phyloP scores from a whole-genome alignment of 2,797 vertebrate genomes.

The Salmo trutta region DNA sequence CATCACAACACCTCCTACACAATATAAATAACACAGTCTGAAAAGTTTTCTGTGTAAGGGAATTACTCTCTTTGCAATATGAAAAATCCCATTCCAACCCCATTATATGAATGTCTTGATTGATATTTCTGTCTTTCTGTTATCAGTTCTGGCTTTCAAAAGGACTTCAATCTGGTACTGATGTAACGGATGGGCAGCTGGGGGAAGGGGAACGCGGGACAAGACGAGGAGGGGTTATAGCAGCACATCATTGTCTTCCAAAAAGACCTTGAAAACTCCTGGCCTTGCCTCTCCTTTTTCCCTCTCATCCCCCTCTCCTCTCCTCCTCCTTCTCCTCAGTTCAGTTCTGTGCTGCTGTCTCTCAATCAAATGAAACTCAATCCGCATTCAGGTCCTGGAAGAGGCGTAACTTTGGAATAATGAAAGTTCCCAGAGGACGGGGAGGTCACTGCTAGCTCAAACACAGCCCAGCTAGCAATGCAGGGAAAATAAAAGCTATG shows the following conservation, averaged over 20 bases:
- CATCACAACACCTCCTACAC: background rate
- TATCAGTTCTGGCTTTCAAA: conserved; percentile 31
- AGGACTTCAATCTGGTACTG: conserved; percentile 24
- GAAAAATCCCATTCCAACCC: background rate
- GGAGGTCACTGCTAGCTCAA: conserved; percentile 64
- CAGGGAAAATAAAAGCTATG: conserved; percentile 72
- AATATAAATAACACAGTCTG: background rate
- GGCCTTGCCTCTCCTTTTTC: conserved; percentile 26
- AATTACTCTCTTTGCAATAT: background rate
- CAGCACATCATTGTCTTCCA: conserved; percentile 40
- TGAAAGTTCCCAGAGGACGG: conserved; percentile 64
- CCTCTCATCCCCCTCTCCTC: background rate
- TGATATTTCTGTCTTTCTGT: conserved; percentile 46
- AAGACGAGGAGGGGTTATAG: conserved; percentile 34
- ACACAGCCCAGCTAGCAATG: conserved; percentile 31
- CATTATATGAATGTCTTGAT: conserved; percentile 37
- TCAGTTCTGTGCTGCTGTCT: conserved; percentile 39
- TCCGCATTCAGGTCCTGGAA: conserved; percentile 64
- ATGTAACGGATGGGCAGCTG: background rate
- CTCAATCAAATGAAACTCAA: conserved; percentile 66
- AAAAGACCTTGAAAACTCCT: conserved; percentile 57
- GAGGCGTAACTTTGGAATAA: conserved; percentile 54
- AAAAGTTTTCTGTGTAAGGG: background rate
- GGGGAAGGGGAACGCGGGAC: conserved; percentile 36
- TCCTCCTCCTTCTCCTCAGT: conserved; percentile 2